Evolutionary conservation across 2,888 invertebrate genomes (phyloP).

Genomic region (Amiota minor): DNA sequence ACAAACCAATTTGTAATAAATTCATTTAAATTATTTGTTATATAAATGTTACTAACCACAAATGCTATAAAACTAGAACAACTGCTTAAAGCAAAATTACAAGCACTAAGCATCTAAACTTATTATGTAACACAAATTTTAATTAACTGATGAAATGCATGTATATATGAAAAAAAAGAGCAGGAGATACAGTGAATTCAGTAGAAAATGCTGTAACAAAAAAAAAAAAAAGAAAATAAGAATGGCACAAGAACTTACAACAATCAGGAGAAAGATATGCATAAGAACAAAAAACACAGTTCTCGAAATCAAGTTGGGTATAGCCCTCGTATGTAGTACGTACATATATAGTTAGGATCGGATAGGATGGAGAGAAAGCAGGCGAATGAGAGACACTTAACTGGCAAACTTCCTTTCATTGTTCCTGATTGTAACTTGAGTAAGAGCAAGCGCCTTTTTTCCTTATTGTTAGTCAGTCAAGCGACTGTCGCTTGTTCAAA

Average conservation of each 20-base stretch:
- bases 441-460: slow-evolving; percentile 16
- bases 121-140: not conserved
- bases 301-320: slow-evolving; percentile 6
- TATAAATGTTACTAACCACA: not conserved
- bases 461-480: not conserved
- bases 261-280: not conserved
- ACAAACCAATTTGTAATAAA: no score
- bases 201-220: slow-evolving; percentile 19
- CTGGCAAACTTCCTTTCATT: slow-evolving; percentile 25
- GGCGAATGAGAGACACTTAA: slow-evolving; percentile 23
- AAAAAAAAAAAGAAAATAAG: not conserved
- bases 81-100: not conserved
- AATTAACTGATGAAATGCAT: slow-evolving; percentile 8
- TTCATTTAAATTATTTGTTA: not conserved
- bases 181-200: not conserved
- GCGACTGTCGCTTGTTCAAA: not conserved
- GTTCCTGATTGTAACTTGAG: slow-evolving; percentile 24
- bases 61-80: slow-evolving; percentile 6
- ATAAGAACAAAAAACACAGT: not conserved
- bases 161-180: not conserved
- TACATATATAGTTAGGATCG: no score
- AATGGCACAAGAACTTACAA: not conserved
- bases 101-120: no score
- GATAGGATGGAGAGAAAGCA: no score
- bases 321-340: no score